Base-by-base conservation (phyloP, 2,797 vertebrate genomes). In the Periophthalmus magnuspinnatus region DNA sequence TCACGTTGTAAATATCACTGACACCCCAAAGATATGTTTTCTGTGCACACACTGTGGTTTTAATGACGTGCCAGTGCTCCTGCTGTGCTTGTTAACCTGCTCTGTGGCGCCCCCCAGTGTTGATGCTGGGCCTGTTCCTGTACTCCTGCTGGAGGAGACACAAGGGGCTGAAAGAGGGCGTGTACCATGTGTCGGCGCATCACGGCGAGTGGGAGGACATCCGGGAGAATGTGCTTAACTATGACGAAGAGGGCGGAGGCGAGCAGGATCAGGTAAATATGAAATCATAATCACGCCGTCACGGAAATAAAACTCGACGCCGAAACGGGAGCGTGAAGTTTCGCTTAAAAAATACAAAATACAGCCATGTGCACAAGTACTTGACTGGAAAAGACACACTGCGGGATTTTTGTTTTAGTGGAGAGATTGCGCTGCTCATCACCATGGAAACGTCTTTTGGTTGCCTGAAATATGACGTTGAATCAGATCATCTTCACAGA, bases 171-270 rank as follows among this genome's bases (percentile, higher is more conserved):
- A 95, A 93, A 2, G 90, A 94, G 83, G 94, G 92, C 0, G 92
- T 93, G 38, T 94, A 93, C 89, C 95, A 94, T 0, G 90, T 93
- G 61, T 91, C 95, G 0, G 92, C 89, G 0, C 92, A 93, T 69
- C 93, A 93, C 0, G 94, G 95, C 52, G 95, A 95, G 69, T 88
- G 95, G 93, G 95, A 96, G 89, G 95, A 96, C 87, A 93, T 96
- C 86, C 92, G 94, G 19, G 95, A 97, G 73, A 97, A 95, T 22
- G 95, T 95, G 80, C 94, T 96, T 74, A 96, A 96, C 91, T 97
- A 96, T 34, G 95, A 95, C 1, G 95, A 97, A 86, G 96, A 97
- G 89, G 95, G 95, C 0, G 95, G 95, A 22, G 95, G 95, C 9
- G 95, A 96, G 78, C 93, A 95, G 80, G 95, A 97, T 50, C 95